A percentile compares a stretch with the other conserved stretches of the same genome.
phyloP scores from a whole-genome alignment of 2,113 vertebrate genomes.

The Sciurus niger region DNA sequence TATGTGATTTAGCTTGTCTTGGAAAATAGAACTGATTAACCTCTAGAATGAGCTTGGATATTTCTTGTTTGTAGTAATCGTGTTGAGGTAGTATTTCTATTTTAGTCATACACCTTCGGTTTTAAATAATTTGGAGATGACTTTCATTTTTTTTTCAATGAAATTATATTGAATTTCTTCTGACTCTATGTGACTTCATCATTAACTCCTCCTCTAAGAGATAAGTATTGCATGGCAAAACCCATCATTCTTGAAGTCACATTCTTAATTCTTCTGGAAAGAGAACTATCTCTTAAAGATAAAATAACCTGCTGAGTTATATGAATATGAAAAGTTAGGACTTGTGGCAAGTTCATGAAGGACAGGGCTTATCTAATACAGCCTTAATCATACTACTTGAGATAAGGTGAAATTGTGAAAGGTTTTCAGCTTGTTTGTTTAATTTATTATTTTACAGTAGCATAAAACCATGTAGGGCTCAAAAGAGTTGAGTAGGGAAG shows the following conservation, averaged over 20 bases:
- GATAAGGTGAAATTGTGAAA: neutral
- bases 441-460: neutral
- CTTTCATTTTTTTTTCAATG: slow-evolving; percentile 17
- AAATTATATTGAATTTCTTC: neutral
- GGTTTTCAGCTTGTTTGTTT: neutral
- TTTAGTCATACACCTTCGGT: neutral
- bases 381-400: neutral
- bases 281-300: neutral
- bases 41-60: neutral
- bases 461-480: neutral
- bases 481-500: neutral
- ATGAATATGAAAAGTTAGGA: neutral
- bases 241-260: neutral
- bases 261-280: neutral
- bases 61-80: neutral
- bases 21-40: neutral
- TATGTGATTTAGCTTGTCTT: neutral
- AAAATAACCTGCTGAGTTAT: neutral
- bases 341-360: neutral
- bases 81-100: neutral
- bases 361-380: neutral
- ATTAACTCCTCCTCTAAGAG: slow-evolving; percentile 32
- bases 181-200: neutral
- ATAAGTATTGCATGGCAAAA: neutral
- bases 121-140: neutral